Percentiles rank a stretch among this genome's conserved stretches.
phyloP scores from a whole-genome alignment of 2,797 vertebrate species.

The Esox lucius region DNA sequence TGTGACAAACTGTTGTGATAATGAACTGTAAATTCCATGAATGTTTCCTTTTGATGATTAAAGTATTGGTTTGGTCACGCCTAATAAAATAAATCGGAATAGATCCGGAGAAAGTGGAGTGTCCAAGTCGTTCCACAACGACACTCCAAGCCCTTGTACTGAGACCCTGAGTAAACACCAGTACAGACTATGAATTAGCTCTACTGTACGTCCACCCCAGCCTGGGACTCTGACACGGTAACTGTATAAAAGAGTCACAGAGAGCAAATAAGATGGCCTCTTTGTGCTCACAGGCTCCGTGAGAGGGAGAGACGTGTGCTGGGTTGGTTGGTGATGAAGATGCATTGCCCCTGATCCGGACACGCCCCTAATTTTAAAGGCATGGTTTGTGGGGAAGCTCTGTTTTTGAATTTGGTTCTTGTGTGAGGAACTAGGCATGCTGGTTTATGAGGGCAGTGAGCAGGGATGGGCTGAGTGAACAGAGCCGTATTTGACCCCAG shows the following conservation, averaged over 20 bases:
- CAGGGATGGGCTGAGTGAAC: slow-evolving; percentile 41
- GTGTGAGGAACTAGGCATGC: slow-evolving; percentile 53
- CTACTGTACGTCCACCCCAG: background rate
- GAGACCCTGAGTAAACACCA: background rate
- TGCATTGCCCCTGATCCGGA: background rate
- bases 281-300: slow-evolving; percentile 29
- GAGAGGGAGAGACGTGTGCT: background rate
- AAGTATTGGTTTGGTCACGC: background rate
- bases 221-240: slow-evolving; percentile 44
- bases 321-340: background rate
- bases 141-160: background rate
- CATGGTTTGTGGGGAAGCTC: slow-evolving; percentile 28
- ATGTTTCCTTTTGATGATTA: background rate
- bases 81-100: background rate
- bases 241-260: slow-evolving; percentile 39
- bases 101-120: background rate
- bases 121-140: background rate
- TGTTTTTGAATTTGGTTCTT: slow-evolving; percentile 30
- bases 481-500: slow-evolving; percentile 53
- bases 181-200: background rate
- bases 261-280: slow-evolving; percentile 26
- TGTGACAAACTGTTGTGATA: background rate
- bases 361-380: slow-evolving; percentile 33
- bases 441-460: slow-evolving; percentile 52
- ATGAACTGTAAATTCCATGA: background rate